Base-by-base conservation (phyloP, 2,888 invertebrate species). In the Drosophila affinis region DNA sequence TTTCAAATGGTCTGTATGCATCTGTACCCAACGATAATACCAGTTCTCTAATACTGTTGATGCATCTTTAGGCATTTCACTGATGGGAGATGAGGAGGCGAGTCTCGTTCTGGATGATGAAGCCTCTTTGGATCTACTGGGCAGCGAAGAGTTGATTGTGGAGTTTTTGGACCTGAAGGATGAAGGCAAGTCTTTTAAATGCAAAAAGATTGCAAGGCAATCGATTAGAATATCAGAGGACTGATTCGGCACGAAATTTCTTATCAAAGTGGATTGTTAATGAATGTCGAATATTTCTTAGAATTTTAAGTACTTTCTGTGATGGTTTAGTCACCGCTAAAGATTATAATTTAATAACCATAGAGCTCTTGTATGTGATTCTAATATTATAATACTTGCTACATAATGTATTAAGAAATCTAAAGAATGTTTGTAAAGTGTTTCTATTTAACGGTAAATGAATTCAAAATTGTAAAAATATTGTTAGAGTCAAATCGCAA, bases 1-100 rank as follows among this genome's bases (percentile, higher is more conserved):
- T 91, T 90, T 90, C 90, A 89, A 88, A 89, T 80, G 91, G 91
- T 91, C 58, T 72, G 70, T 63, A 7, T 5, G 24, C 24, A 9
- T 9, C 6, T 49, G 10, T 61, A 46, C 14, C 39, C 39, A 3
- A 1, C 3, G 7, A 18, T 10, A 47, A 9, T 55, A 14, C 5
- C 12, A 1, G 9, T 1, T 14, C 46, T 24, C 51, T 29, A 34
- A 57, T 51, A 6, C 61, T 34, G 32, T 24, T 1, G 32, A 39
- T n/a, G 14, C 14, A 39, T 9, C 45, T 54, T 2, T 29, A 91
- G 91, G 87, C 76, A 79, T 91, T 78, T 75, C 79, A 62, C 57
- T 88, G 51, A 69, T 84, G 72, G 79, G 76, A 71, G 68, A 59
- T 24, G 77, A 58, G 0, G 70, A 71, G 3, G 57, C 71, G 2